These are phyloP conservation scores for Drosophila santomea DNA, from an alignment of 1,140 invertebrate species.

Conservation along the genomic window DNA sequence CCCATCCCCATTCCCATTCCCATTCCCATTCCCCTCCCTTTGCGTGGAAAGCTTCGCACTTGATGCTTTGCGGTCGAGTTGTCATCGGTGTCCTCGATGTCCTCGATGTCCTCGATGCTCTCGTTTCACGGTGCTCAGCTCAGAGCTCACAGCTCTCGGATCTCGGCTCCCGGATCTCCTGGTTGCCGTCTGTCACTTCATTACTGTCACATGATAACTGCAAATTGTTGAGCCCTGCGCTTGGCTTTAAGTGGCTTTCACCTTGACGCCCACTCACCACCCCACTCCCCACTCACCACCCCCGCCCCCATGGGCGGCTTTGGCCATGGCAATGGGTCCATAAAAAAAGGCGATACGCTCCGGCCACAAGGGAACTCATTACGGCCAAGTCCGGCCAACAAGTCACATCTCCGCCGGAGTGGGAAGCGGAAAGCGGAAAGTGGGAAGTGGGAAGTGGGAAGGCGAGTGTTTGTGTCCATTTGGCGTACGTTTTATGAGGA, in stretches of 20 bases:
- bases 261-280: constrained; percentile 26
- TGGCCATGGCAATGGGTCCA: constrained; percentile 1
- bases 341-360: constrained; percentile 45
- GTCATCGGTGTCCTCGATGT: constrained; percentile 24
- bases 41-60: background rate
- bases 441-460: background rate
- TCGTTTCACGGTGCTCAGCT: too few relatives aligned
- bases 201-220: constrained; percentile 66
- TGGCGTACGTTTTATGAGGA: constrained; percentile 55
- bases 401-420: constrained; percentile 25
- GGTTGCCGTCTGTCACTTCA: constrained; percentile 55
- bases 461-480: constrained; percentile 40
- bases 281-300: background rate
- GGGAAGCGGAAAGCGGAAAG: background rate
- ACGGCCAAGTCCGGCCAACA: constrained; percentile 58
- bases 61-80: constrained; percentile 47
- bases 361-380: constrained; percentile 64
- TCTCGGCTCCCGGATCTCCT: background rate
- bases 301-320: background rate
- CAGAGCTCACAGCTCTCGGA: too few relatives aligned
- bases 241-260: constrained; percentile 64
- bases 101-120: too few relatives aligned
- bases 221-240: constrained; percentile 54
- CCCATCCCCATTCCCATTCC: too few relatives aligned
- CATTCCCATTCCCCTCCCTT: too few relatives aligned